Conservation (phyloP, 2,888 invertebrate species). For the Hirudinaria manillensis region DNA sequence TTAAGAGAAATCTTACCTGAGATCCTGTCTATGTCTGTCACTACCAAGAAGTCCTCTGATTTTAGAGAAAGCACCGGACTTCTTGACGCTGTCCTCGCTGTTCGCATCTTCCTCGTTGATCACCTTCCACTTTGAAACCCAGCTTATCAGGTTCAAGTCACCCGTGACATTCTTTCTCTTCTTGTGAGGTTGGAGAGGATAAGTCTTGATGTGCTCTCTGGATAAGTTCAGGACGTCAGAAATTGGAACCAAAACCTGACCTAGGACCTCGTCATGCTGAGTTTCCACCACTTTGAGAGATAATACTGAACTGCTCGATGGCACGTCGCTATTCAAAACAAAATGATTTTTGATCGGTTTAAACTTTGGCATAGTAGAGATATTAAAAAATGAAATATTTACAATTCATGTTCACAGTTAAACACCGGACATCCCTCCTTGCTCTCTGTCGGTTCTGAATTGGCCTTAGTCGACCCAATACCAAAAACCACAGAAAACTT, state of each 20-base stretch:
- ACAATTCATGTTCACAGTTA: slow-evolving; percentile 24
- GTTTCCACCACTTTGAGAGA: slow-evolving; percentile 9
- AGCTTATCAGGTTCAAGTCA: slow-evolving; percentile 48
- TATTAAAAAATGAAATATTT: slow-evolving; percentile 1
- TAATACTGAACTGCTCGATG: not conserved
- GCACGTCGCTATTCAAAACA: not conserved
- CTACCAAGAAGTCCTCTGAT: no score
- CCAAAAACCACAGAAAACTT: slow-evolving; percentile 52
- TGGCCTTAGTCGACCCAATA: slow-evolving; percentile 43
- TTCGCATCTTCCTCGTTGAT: not conserved
- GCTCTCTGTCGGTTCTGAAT: slow-evolving; percentile 21
- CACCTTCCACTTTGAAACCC: slow-evolving; percentile 41
- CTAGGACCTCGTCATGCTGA: not conserved
- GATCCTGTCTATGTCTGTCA: not conserved
- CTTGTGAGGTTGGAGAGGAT: slow-evolving; percentile 47
- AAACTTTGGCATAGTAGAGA: not conserved
- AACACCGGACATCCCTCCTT: slow-evolving; percentile 26
- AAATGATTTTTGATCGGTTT: not conserved
- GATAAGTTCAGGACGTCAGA: not conserved
- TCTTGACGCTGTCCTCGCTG: not conserved
- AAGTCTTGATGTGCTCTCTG: slow-evolving; percentile 32
- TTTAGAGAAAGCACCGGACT: not conserved
- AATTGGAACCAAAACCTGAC: not conserved
- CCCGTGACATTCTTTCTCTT: slow-evolving; percentile 48
- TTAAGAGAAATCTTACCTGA: not conserved